phyloP scores from a whole-genome alignment of 2,888 invertebrate species.

The Patella ulyssiponensis region DNA sequence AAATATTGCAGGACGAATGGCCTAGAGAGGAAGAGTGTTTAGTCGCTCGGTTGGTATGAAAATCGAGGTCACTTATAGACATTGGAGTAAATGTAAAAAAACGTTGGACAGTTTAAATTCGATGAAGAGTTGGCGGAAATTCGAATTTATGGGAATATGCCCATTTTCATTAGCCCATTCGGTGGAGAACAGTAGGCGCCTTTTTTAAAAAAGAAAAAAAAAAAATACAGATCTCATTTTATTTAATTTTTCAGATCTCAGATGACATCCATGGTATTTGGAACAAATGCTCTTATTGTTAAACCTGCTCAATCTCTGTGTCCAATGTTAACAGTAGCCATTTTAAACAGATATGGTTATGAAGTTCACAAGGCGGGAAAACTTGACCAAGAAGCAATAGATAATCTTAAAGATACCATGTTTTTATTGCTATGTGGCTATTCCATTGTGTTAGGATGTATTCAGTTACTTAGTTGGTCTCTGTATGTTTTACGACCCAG shows the following conservation, averaged over 20 bases:
- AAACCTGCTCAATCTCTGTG: constrained; percentile 69
- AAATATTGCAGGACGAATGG: too few species aligned
- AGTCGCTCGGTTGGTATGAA: too few species aligned
- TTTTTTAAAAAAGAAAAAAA: too few species aligned
- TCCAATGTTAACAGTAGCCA: constrained; percentile 65
- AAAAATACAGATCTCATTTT: neutral
- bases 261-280: constrained; percentile 68
- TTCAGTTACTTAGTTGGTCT: constrained; percentile 61
- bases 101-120: too few species aligned
- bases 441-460: constrained; percentile 51
- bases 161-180: too few species aligned
- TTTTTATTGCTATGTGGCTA: constrained; percentile 54
- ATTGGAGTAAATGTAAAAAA: too few species aligned
- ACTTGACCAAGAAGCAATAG: constrained; percentile 24
- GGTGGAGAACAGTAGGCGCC: neutral
- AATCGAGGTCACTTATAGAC: too few species aligned
- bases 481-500: neutral
- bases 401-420: constrained; percentile 51
- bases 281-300: constrained; percentile 67
- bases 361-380: constrained; percentile 42
- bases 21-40: too few species aligned
- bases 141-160: too few species aligned
- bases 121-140: too few species aligned
- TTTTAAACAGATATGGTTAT: constrained; percentile 65
- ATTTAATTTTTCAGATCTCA: constrained; percentile 60